Evolutionary conservation across 2,797 vertebrate species (phyloP), one percentile per base, ranked within the genome.

Genomic region (Gephyroberyx darwinii): DNA sequence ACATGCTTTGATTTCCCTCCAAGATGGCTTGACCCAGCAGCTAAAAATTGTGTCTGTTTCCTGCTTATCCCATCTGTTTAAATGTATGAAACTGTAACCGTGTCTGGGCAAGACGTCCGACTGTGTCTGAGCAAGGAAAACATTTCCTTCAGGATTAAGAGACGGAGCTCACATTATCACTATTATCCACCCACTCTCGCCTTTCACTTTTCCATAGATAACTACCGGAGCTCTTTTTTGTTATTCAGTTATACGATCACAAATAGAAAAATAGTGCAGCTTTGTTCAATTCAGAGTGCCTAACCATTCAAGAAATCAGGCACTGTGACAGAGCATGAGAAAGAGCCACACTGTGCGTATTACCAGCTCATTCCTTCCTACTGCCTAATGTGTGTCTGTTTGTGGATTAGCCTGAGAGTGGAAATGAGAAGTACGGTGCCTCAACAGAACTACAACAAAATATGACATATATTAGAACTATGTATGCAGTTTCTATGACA

Each of bases 11-110:
- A 74, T 71, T 78, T 58, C 14, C 35, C n/a, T 71, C 62, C 52
- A 41, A 56, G 12, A 65, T 14, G 64, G 53, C 65, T 65, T 43
- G 19, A 47, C 1, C n/a, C 31, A 26, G 55, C 45, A 8, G 66
- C 48, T 35, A 51, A 75, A 50, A 78, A 73, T 51, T 26, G 66
- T 54, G 57, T 74, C 70, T 33, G 51, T 61, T 70, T 84, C 72
- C 68, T 72, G 70, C 58, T 75, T 26, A 33, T 59, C 51, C 67
- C 71, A 71, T 84, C 86, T 89, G 89, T 56, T 26, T 85, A 74
- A 84, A 86, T 58, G 33, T 61, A 77, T 81, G 54, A 77, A 72
- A 71, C 61, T 12, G 30, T 51, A 63, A 76, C 55, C 0, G 12
- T 58, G 68, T 75, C 69, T 64, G 65, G 39, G 54, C 30, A 57